Percentiles rank a stretch among this genome's conserved stretches.
Evolutionary conservation across 1,140 invertebrate species (phyloP).

Genomic region (Drosophila hydei): DNA sequence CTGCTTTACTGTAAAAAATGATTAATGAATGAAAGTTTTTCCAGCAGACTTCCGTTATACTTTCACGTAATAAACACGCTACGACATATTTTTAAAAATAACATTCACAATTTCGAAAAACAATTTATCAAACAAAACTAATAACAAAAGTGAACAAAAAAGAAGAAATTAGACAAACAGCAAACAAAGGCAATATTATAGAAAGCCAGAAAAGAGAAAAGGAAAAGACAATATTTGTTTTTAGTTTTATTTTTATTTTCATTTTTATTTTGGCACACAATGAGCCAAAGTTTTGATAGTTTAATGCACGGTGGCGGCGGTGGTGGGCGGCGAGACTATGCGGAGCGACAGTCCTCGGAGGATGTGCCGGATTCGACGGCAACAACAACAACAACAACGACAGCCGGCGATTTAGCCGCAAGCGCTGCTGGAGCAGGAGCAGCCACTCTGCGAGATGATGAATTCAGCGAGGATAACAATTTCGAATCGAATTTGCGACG

Average conservation of each 20-base stretch:
- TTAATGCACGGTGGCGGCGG: constrained; percentile 55
- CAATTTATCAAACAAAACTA: constrained; percentile 30
- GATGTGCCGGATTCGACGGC: constrained; percentile 71
- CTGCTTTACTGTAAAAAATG: constrained; percentile 1
- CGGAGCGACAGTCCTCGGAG: constrained; percentile 76
- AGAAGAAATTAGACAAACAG: constrained; percentile 2
- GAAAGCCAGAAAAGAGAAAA: constrained; percentile 15
- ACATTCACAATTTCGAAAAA: constrained; percentile 9
- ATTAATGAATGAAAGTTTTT: constrained; percentile 26
- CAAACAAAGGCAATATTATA: constrained; percentile 17
- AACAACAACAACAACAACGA: constrained; percentile 52
- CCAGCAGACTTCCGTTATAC: background rate
- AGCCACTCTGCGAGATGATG: constrained; percentile 55
- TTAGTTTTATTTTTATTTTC: constrained; percentile 7
- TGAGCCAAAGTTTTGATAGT: constrained; percentile 82
- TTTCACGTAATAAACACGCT: constrained; percentile 9
- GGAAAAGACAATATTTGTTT: constrained; percentile 20
- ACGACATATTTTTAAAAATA: constrained; percentile 8
- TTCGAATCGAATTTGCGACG: constrained; percentile 83
- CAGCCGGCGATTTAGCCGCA: constrained; percentile 52
- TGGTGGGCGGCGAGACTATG: constrained; percentile 39
- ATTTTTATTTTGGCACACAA: constrained; percentile 54
- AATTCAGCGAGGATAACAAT: constrained; percentile 81
- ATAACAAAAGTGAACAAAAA: constrained; percentile 33
- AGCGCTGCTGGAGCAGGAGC: constrained; percentile 24